Base-by-base conservation (phyloP, 2,797 vertebrate genomes). In the Chelidonichthys spinosus region DNA sequence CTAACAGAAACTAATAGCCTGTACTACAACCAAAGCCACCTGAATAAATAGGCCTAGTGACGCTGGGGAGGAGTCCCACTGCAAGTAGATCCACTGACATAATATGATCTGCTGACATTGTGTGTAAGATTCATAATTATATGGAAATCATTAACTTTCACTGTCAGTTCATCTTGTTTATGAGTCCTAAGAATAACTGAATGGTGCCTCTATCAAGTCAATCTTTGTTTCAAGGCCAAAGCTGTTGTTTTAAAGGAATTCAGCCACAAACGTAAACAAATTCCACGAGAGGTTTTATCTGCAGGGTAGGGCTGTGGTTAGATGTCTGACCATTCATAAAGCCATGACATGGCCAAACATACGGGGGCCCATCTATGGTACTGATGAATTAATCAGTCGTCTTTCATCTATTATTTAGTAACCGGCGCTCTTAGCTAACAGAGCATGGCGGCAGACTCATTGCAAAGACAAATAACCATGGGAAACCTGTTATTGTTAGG, bases 391-490 rank as follows among this genome's bases (percentile, higher is more conserved):
- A 95, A 92, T 94, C 86, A 95, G 88, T 43, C 77, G 79, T 68
- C 71, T 82, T 78, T 67, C 89, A 94, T 95, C 50, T 79, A 95
- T 95, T 94, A 94, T 95, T 94, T 82, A 95, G 85, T 78, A 82
- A 81, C 61, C 73, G 72, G 74, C 47, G 42, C 69, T 85, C 76
- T 90, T 80, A 52, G 73, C 81, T 84, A 84, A 85, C 77, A 85
- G 64, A 81, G 81, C 64, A 86, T n/a, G 25, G 72, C 35, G 18
- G 72, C 36, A 73, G 72, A 72, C 71, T 74, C 63, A 64, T 63
- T 76, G 62, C 56, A 82, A 74, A 80, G 72, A 82, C 47, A 87
- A 77, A 79, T 47, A 63, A 78, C 62, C 44, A 81, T 1, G 13
- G 15, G 54, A 65, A 81, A 87, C 63, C 64, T 68, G 47, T 63